Percentiles rank a stretch among this genome's conserved stretches.
Evolutionary conservation across 2,797 vertebrate genomes (phyloP).

Genomic region (Schizopygopsis malacanthus): DNA sequence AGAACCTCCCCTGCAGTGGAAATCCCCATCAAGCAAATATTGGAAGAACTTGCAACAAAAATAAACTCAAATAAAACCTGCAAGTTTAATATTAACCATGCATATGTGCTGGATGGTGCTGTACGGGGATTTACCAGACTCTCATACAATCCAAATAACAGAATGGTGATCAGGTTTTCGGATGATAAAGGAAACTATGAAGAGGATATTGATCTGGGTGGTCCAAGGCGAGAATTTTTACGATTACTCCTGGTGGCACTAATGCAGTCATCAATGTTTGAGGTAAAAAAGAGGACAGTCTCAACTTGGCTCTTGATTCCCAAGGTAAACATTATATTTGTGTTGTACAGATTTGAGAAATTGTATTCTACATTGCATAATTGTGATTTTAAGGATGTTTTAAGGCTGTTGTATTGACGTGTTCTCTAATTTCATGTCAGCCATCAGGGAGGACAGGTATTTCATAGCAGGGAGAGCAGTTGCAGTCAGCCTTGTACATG

Average conservation of each 20-base stretch:
- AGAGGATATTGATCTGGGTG: slow-evolving; percentile 42
- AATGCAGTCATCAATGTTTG: slow-evolving; percentile 22
- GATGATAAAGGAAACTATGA: slow-evolving; percentile 33
- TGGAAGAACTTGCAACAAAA: slow-evolving; percentile 24
- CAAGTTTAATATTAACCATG: slow-evolving; percentile 42
- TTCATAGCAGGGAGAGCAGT: slow-evolving; percentile 3
- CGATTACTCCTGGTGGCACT: slow-evolving; percentile 28
- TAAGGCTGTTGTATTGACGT: background rate
- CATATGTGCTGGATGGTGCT: slow-evolving; percentile 32
- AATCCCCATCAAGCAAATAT: slow-evolving; percentile 10
- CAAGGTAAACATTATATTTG: slow-evolving; percentile 4
- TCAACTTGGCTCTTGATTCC: slow-evolving; percentile 17
- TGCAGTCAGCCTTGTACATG: slow-evolving; percentile 15
- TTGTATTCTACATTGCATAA: background rate
- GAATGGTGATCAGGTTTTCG: slow-evolving; percentile 45
- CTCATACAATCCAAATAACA: slow-evolving; percentile 35
- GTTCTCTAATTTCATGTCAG: background rate
- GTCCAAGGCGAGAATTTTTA: slow-evolving; percentile 25
- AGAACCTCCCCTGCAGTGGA: background rate
- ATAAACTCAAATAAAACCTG: slow-evolving; percentile 28
- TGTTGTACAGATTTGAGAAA: background rate
- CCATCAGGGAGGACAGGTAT: slow-evolving; percentile 11
- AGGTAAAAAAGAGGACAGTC: background rate
- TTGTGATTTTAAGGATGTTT: background rate
- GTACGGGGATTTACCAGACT: slow-evolving; percentile 32